Evolutionary conservation across 2,113 vertebrate species (phyloP).

Genomic region (Ranitomeya variabilis): DNA sequence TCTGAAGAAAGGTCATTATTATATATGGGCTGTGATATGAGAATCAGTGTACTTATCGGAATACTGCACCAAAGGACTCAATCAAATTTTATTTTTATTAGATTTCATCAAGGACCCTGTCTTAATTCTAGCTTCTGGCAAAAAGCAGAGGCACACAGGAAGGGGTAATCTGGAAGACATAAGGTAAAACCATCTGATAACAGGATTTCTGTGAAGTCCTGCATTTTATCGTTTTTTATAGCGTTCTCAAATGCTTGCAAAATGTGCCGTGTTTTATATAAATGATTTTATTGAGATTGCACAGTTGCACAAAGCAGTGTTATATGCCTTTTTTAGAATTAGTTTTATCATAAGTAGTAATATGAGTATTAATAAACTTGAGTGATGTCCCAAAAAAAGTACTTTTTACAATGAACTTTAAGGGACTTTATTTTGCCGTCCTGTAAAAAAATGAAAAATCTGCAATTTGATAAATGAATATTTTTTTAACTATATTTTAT

Average conservation of each 20-base stretch:
- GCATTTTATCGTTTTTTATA: background rate
- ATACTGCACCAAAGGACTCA: slow-evolving; percentile 29
- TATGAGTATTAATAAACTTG: background rate
- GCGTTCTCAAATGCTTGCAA: background rate
- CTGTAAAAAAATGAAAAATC: no score
- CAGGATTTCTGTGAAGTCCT: slow-evolving; percentile 11
- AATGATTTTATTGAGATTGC: background rate
- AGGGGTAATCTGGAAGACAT: slow-evolving; percentile 16
- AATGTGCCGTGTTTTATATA: background rate
- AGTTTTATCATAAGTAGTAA: background rate
- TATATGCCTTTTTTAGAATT: background rate
- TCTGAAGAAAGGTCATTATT: slow-evolving; percentile 42
- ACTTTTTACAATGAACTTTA: no score
- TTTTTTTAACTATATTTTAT: no score
- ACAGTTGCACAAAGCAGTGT: background rate
- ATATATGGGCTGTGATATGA: slow-evolving; percentile 27
- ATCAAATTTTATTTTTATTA: slow-evolving; percentile 32
- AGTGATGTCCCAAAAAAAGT: background rate
- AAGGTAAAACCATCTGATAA: slow-evolving; percentile 35
- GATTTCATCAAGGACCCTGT: slow-evolving; percentile 34
- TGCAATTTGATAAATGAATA: no score
- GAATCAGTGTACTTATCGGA: slow-evolving; percentile 35
- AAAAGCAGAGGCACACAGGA: slow-evolving; percentile 22
- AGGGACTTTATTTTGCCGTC: no score
- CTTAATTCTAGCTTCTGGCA: slow-evolving; percentile 24